Evolutionary conservation across 2,797 vertebrate genomes (phyloP), one percentile per base, ranked within the genome.

Genomic region (Hypotaenidia philippensis): DNA sequence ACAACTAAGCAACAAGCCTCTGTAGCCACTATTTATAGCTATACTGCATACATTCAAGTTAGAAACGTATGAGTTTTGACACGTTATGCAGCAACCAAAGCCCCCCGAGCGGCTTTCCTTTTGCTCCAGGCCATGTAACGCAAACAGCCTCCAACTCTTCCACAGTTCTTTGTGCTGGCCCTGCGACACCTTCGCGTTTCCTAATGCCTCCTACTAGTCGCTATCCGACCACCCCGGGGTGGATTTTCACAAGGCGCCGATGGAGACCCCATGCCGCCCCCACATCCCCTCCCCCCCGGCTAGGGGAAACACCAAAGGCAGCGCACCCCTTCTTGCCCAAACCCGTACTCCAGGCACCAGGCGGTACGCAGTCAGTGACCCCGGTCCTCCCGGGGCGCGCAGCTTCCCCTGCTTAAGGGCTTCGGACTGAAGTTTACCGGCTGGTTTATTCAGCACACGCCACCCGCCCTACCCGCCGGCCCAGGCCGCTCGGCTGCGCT

Each of bases 291-390:
- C 7, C 1, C 7, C 27, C 6, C 22, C 3, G 19, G 10, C 12
- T n/a, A 47, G 26, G 40, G 10, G 10, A 41, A 53, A 19, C 59
- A 40, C 22, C 32, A 53, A 38, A 19, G 18, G 41, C 41, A 18
- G 41, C 41, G 41, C 41, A 44, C 41, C 41, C 41, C 18, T 44
- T 44, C 18, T 19, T 44, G 41, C 41, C 36, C 36, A 13, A 20
- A 27, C 14, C 3, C 3, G 50, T 7, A 3, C 9, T 22, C 27
- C 18, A 3, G 15, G 22, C 20, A 1, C 29, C 2, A 3, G 31
- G 29, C 56, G 8, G 55, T 5, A 5, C 1, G 6, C 8, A 18
- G 21, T 12, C 11, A 10, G 47, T 0, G 32, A 11, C 32, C 21
- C 32, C 38, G 2, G 13, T 2, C 8, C 22, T 5, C 13, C 22